These are phyloP conservation scores for Eunapius fragilis DNA, from an alignment of 37 sponge, comb jelly and placozoan genomes.

Conservation along the genomic window DNA sequence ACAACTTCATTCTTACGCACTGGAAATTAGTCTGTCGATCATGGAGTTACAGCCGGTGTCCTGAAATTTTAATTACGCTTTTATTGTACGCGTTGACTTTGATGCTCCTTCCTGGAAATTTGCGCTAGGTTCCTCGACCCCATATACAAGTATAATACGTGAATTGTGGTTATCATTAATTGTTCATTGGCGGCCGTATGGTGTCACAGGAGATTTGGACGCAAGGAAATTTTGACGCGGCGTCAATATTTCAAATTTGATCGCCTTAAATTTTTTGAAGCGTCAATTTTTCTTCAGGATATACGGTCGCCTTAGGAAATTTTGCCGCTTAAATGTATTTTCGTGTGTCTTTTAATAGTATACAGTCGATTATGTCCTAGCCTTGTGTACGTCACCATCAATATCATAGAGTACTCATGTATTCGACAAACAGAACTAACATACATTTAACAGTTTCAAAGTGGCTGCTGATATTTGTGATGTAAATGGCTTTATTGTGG, in stretches of 20 bases:
- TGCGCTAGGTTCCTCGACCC: no score
- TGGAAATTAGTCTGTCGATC: no score
- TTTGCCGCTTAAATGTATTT: background rate
- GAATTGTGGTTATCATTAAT: no score
- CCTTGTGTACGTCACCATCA: background rate
- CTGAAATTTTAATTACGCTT: no score
- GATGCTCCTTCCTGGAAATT: no score
- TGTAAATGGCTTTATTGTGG: background rate
- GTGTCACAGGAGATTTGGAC: no score
- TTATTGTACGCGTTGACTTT: no score
- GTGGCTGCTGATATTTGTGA: background rate
- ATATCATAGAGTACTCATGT: background rate
- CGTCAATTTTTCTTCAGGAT: background rate
- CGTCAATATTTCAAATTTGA: background rate
- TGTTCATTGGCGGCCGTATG: no score
- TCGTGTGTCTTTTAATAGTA: background rate
- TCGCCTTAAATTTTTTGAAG: background rate
- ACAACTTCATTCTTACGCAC: no score
- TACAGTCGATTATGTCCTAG: background rate
- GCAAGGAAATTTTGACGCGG: background rate
- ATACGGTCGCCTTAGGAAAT: background rate
- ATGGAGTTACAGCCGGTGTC: no score
- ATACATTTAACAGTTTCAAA: background rate
- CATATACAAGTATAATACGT: no score
- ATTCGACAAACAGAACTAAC: background rate